phyloP scores from a whole-genome alignment of 2,113 vertebrate species.

The Mobula birostris region DNA sequence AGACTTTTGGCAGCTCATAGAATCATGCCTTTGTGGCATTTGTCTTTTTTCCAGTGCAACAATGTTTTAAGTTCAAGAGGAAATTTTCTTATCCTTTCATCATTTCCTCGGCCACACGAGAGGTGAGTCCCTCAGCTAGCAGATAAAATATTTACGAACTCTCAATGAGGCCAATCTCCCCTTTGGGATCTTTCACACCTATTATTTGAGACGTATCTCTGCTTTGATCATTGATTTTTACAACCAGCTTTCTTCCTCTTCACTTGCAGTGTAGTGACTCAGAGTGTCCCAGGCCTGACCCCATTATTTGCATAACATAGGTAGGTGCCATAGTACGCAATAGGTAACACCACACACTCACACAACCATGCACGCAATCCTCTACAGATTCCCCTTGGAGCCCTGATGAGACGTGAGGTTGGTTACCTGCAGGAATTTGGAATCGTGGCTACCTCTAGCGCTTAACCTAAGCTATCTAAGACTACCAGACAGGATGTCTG shows the following conservation, averaged over 20 bases:
- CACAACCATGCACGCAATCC: neutral
- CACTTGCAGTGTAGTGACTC: neutral
- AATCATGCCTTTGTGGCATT: neutral
- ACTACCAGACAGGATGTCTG: neutral
- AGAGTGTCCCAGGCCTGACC: neutral
- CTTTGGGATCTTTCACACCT: neutral
- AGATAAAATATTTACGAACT: neutral
- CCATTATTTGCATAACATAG: neutral
- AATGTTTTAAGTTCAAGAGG: neutral
- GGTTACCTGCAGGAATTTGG: neutral
- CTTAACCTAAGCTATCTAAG: too few species aligned
- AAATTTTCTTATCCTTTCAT: neutral
- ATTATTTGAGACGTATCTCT: neutral
- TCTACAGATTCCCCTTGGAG: neutral
- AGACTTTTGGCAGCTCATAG: neutral
- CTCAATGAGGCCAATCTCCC: neutral
- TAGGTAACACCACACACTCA: neutral
- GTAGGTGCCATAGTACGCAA: neutral
- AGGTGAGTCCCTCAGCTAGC: neutral
- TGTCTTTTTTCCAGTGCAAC: neutral
- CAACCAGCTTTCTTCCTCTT: neutral
- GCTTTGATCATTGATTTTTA: neutral
- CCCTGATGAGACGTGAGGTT: neutral
- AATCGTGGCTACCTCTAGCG: neutral
- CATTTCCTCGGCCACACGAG: neutral